Percentiles rank a stretch among this genome's conserved stretches.
These are phyloP conservation scores for Nymphalis io DNA, from an alignment of 1,140 invertebrate species.

Conservation along the genomic window DNA sequence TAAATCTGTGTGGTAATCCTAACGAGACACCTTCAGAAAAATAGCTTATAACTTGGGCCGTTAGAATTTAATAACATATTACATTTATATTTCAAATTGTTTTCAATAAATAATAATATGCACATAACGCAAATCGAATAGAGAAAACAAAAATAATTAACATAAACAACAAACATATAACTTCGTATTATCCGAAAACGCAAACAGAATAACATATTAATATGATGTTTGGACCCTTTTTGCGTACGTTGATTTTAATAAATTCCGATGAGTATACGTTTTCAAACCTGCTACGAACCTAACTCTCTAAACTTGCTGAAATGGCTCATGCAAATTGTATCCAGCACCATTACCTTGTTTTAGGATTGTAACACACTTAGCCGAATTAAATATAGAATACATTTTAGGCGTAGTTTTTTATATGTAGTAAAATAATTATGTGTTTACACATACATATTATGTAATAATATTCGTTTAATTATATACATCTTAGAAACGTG, in stretches of 20 bases:
- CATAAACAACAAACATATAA: neutral
- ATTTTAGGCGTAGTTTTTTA: too few relatives aligned
- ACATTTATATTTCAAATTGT: too few relatives aligned
- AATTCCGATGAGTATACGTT: slow-evolving; percentile 52
- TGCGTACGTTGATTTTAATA: slow-evolving; percentile 46
- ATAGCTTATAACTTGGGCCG: too few relatives aligned
- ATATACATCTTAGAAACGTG: too few relatives aligned
- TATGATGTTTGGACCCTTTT: slow-evolving; percentile 20
- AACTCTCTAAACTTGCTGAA: slow-evolving; percentile 44
- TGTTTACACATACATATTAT: too few relatives aligned
- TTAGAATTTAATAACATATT: too few relatives aligned
- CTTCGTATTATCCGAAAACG: slow-evolving; percentile 4
- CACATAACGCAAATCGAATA: too few relatives aligned
- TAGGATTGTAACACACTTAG: slow-evolving; percentile 34
- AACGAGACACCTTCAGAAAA: too few relatives aligned
- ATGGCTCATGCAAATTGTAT: slow-evolving; percentile 59
- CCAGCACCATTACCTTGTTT: slow-evolving; percentile 45
- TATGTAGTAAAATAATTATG: too few relatives aligned
- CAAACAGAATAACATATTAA: slow-evolving; percentile 9
- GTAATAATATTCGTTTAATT: too few relatives aligned
- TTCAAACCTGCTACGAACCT: slow-evolving; percentile 28
- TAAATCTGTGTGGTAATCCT: too few relatives aligned
- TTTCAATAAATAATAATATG: too few relatives aligned
- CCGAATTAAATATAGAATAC: neutral
- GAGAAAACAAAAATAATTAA: neutral